Base-by-base conservation (phyloP, 2,797 vertebrate species). In the Amniataba percoides region DNA sequence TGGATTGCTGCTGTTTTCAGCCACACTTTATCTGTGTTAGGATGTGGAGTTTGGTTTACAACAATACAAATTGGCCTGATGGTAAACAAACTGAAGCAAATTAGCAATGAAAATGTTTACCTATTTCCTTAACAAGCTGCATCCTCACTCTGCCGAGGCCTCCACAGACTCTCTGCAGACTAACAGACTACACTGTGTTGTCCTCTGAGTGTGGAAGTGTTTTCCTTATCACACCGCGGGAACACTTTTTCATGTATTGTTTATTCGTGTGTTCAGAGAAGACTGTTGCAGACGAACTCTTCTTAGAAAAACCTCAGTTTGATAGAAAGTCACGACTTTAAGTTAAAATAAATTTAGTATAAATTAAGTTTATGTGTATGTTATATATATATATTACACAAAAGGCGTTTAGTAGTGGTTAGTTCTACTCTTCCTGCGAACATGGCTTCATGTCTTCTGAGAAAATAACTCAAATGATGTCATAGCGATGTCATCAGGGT, bases 91-190 rank as follows among this genome's bases (percentile, higher is more conserved):
- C 86, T 83, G 85, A 64, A 73, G 87, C 86, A 89, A 91, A 93
- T 93, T 84, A 94, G 82, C 83, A 49, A 60, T 53, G 60, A 74
- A 90, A 87, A 88, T 91, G 90, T 94, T 94, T 93, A 92, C 89
- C 93, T 93, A 92, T 87, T 90, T 91, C 70, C 82, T 75, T 82
- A 92, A 91, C 81, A 75, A 89, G 88, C 86, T 75, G 83, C 75
- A 40, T 87, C 91, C 85, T 90, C 90, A 88, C 88, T 88, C 87
- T 48, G 76, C 27, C 16, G 53, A 77, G 63, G 59, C 79, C 62
- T 81, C 77, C 31, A 2, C 60, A 8, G 55, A 52, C 23, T 60
- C 39, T 52, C 62, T 56, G 45, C 79, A 80, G 83, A 84, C 80
- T 73, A 49, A 43, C 77, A 78, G 82, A 87, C 87, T 71, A 52